Conservation (phyloP, 2,888 invertebrate genomes). For the Ennomos quercinarius region DNA sequence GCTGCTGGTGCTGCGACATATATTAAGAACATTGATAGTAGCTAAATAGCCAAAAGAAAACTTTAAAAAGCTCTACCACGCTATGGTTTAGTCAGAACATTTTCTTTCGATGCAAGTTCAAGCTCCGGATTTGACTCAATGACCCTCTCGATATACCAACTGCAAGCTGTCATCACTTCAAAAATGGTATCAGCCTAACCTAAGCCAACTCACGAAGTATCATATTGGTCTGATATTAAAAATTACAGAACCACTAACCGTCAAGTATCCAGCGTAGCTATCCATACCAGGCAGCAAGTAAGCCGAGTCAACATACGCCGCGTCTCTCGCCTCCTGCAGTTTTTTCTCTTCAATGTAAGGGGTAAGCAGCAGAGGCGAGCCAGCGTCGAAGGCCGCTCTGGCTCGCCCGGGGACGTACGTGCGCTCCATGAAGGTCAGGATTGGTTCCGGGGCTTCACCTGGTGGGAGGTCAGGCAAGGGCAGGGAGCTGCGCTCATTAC, state of each 20-base stretch:
- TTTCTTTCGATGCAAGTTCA: too few species aligned
- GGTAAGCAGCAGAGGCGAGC: conserved; percentile 83
- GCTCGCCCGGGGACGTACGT: conserved; percentile 63
- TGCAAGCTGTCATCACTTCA: too few species aligned
- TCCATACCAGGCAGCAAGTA: conserved; percentile 75
- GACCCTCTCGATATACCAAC: too few species aligned
- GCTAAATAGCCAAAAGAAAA: too few species aligned
- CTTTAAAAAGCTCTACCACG: too few species aligned
- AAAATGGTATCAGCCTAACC: too few species aligned
- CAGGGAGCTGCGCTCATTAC: conserved; percentile 55
- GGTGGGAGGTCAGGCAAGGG: conserved; percentile 72
- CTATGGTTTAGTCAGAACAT: too few species aligned
- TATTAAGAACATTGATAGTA: too few species aligned
- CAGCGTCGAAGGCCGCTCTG: conserved; percentile 64
- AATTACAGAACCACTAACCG: conserved; percentile 53
- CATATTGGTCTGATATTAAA: too few species aligned
- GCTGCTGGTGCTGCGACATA: too few species aligned
- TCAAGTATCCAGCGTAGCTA: conserved; percentile 79
- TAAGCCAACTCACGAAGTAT: too few species aligned
- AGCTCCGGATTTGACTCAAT: too few species aligned
- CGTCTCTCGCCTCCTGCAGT: conserved; percentile 77
- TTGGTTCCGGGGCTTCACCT: conserved; percentile 78
- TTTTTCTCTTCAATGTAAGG: conserved; percentile 83
- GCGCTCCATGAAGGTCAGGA: conserved; percentile 73
- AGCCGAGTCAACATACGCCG: conserved; percentile 71